Base-by-base conservation (phyloP, 1,140 invertebrate genomes). In the Sarcophaga bullata region DNA sequence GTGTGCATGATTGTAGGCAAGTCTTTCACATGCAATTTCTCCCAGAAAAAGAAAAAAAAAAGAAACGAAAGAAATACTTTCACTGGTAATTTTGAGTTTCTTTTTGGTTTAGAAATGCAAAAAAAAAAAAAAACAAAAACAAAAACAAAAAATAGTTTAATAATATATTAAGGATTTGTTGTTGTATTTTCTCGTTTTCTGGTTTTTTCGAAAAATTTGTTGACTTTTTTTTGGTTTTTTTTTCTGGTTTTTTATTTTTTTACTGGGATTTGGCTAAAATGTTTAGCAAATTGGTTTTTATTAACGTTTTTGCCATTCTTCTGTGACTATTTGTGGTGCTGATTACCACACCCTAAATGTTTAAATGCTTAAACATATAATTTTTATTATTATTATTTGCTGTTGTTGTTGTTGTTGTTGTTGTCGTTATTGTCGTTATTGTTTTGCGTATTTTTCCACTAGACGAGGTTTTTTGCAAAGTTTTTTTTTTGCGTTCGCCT, bases 261-360 rank as follows among this genome's bases (percentile, higher is more conserved):
- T 68, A 68, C 5, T 68, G n/a, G 7, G 62, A 19, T 25, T 68
- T 19, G 62, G 9, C 10, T 68, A 68, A 19, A 68, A 68, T 19
- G 17, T 19, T 58, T 58, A 58, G 54, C 62, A 68, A 68, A 17
- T 68, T 4, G 10, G 25, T 37, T 37, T n/a, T 62, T 15, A 62
- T 15, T 52, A 62, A 62, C 15, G 54, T 62, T 19, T 68, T 68
- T 68, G 62, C 17, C 17, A 68, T 9, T 68, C 25, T 37, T 37
- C 25, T 37, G 25, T 37, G 25, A 37, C 25, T 37, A 37, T 37
- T 37, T 37, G 25, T 37, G 25, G 25, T 37, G 25, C 25, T 37
- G 6, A 68, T 52, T n/a, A 68, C 62, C 62, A 68, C 62, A 68
- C 62, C 62, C 62, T 68, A 25, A 68, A 68, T 68, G n/a, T 68